Conservation (phyloP, 1,140 invertebrate genomes). For the Hyles euphorbiae region DNA sequence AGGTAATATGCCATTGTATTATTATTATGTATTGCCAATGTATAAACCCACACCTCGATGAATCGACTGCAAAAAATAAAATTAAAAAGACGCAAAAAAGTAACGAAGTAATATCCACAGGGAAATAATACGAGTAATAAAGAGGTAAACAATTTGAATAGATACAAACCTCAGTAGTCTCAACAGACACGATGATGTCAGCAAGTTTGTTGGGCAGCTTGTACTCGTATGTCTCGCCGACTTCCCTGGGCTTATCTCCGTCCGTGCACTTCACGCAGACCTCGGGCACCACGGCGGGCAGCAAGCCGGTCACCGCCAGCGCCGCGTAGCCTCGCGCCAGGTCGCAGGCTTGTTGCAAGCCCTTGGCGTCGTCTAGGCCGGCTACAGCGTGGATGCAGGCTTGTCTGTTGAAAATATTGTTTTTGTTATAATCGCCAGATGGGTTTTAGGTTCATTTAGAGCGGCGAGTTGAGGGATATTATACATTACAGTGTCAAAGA, state of each 20-base stretch:
- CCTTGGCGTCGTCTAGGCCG: constrained; percentile 58
- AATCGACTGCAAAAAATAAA: too few species aligned
- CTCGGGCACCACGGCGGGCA: constrained; percentile 76
- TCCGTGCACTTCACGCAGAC: constrained; percentile 80
- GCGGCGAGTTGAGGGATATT: too few species aligned
- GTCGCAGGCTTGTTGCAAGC: constrained; percentile 74
- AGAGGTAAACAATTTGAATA: too few species aligned
- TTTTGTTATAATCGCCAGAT: not conserved
- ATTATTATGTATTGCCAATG: too few species aligned
- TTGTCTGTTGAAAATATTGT: constrained; percentile 70
- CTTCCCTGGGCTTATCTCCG: constrained; percentile 66
- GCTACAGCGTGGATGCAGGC: constrained; percentile 80
- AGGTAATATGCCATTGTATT: too few species aligned
- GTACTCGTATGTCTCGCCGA: constrained; percentile 79
- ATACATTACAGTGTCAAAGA: too few species aligned
- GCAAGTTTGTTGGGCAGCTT: constrained; percentile 82
- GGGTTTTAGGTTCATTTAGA: not conserved
- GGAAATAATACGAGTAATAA: too few species aligned
- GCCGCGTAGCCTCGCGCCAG: constrained; percentile 78
- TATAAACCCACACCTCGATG: too few species aligned
- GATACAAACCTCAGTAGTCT: constrained; percentile 70
- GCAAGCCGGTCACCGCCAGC: constrained; percentile 73
- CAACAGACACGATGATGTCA: constrained; percentile 84
- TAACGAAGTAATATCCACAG: too few species aligned
- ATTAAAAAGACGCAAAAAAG: too few species aligned